A percentile compares a stretch with the other conserved stretches of the same genome.
Evolutionary conservation across 2,797 vertebrate species (phyloP).

Genomic region (Ctenopoma multispine): DNA sequence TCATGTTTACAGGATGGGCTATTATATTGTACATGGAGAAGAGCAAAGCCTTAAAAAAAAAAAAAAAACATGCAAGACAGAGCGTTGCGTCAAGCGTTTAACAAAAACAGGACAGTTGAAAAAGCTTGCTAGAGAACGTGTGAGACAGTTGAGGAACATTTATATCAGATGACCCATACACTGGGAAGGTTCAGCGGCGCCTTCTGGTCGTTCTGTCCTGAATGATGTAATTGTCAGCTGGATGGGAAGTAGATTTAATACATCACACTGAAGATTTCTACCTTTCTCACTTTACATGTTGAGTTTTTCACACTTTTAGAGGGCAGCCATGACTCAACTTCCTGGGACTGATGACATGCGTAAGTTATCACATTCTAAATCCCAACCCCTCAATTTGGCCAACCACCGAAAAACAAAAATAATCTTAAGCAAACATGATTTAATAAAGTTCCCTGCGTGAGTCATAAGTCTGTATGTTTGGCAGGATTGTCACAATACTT

Average conservation of each 20-base stretch:
- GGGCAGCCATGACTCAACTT: slow-evolving; percentile 27
- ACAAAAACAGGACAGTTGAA: slow-evolving; percentile 42
- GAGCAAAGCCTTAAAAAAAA: slow-evolving; percentile 52
- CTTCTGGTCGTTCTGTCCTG: slow-evolving; percentile 32
- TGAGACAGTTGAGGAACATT: slow-evolving; percentile 50
- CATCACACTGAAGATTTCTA: slow-evolving; percentile 44
- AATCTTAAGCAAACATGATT: slow-evolving; percentile 41
- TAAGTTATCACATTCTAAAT: slow-evolving; percentile 44
- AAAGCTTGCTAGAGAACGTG: slow-evolving; percentile 25
- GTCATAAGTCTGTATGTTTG: slow-evolving; percentile 27
- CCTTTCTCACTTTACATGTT: slow-evolving; percentile 53
- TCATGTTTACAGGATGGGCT: slow-evolving; percentile 81
- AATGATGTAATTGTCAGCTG: slow-evolving; percentile 64
- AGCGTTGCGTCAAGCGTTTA: slow-evolving; percentile 40
- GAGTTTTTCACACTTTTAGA: slow-evolving; percentile 38
- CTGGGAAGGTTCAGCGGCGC: slow-evolving; percentile 31
- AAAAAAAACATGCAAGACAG: slow-evolving; percentile 22
- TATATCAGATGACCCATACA: slow-evolving; percentile 33
- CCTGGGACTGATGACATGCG: slow-evolving; percentile 44
- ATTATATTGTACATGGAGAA: slow-evolving; percentile 67
- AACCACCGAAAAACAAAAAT: slow-evolving; percentile 24
- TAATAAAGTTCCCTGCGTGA: slow-evolving; percentile 38
- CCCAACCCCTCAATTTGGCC: slow-evolving; percentile 9
- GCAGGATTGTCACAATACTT: slow-evolving; percentile 20
- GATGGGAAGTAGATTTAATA: slow-evolving; percentile 45